A percentile compares a stretch with the other conserved stretches of the same genome.
phyloP scores from a whole-genome alignment of 2,113 vertebrate species.

The Calyptommatus sinebrachiatus region DNA sequence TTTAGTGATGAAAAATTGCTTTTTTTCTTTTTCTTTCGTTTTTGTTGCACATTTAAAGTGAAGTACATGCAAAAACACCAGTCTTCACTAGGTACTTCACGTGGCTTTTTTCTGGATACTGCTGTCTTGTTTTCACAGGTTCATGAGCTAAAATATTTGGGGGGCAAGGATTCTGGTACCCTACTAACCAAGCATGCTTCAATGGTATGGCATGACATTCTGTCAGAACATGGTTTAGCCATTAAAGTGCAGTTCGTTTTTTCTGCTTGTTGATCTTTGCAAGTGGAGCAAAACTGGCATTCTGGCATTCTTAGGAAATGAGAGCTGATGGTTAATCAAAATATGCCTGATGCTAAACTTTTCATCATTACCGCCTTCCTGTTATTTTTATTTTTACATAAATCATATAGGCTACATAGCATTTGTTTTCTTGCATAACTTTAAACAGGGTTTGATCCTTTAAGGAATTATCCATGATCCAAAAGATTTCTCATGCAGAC shows the following conservation, averaged over 20 bases:
- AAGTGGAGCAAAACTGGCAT: background rate
- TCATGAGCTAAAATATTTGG: background rate
- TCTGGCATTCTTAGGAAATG: too few relatives aligned
- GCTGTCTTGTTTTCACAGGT: background rate
- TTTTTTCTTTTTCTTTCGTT: background rate
- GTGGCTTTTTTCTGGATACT: background rate
- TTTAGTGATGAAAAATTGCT: background rate
- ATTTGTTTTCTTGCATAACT: too few relatives aligned
- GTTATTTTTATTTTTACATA: too few relatives aligned
- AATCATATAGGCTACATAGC: too few relatives aligned
- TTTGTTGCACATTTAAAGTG: background rate
- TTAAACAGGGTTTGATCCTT: too few relatives aligned
- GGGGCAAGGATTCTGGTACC: background rate
- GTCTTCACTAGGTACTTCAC: background rate
- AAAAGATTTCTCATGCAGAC: too few relatives aligned
- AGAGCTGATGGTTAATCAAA: too few relatives aligned
- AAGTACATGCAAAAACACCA: background rate
- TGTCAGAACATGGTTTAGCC: background rate
- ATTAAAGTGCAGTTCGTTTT: background rate
- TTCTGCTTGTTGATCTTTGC: background rate
- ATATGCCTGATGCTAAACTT: too few relatives aligned
- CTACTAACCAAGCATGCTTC: background rate
- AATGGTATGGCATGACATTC: background rate
- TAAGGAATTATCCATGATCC: too few relatives aligned
- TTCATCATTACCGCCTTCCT: too few relatives aligned